These are phyloP conservation scores for Mythimna pallens DNA, from an alignment of 2,888 invertebrate species.

Conservation along the genomic window DNA sequence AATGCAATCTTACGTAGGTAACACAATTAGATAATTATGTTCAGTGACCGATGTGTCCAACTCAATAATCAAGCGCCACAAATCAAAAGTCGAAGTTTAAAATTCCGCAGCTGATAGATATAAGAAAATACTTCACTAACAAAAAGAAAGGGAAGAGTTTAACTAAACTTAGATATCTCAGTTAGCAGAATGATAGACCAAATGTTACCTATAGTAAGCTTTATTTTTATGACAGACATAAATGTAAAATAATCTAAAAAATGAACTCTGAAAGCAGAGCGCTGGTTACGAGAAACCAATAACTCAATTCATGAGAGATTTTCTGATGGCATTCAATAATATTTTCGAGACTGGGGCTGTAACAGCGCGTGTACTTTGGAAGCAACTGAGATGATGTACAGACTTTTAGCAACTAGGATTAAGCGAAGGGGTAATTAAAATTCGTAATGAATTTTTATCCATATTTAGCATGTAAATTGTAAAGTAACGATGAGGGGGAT, in stretches of 20 bases:
- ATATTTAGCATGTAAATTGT: too few relatives aligned
- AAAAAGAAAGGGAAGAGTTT: too few relatives aligned
- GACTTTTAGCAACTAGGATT: background rate
- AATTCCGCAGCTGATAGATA: background rate
- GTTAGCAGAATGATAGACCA: background rate
- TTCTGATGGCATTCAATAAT: background rate
- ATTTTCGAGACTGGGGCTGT: background rate
- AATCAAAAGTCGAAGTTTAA: background rate
- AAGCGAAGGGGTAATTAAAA: too few relatives aligned
- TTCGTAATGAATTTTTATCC: too few relatives aligned
- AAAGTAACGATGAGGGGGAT: too few relatives aligned
- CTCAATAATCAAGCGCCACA: background rate
- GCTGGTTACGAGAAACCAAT: background rate
- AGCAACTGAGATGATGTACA: background rate
- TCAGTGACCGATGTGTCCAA: background rate
- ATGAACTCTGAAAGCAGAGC: background rate
- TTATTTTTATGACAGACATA: too few relatives aligned
- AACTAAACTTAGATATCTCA: background rate
- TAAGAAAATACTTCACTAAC: background rate
- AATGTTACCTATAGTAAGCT: too few relatives aligned
- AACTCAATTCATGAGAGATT: constrained; percentile 19
- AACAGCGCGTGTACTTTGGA: background rate
- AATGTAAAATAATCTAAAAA: background rate
- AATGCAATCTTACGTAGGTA: background rate
- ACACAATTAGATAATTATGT: background rate